These are phyloP conservation scores for Lagorchestes hirsutus DNA, from an alignment of 2,797 vertebrate genomes.

Conservation along the genomic window DNA sequence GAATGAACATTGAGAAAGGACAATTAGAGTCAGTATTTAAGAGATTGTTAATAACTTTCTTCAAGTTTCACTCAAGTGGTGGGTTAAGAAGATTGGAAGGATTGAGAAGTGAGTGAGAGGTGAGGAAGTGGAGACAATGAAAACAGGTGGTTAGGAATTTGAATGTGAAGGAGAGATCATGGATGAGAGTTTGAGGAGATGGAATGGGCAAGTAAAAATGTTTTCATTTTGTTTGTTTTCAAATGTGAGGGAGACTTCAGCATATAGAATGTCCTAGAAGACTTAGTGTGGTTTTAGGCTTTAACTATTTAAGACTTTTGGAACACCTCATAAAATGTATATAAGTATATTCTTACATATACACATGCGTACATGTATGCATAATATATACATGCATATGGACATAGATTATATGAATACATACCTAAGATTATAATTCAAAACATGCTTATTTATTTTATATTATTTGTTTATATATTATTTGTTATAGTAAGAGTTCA, in stretches of 20 bases:
- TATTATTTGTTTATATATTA: no score
- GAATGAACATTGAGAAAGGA: neutral
- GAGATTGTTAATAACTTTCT: neutral
- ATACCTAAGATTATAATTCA: no score
- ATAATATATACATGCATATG: no score
- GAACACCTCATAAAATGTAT: neutral
- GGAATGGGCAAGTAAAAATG: neutral
- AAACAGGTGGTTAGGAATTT: neutral
- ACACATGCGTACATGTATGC: no score
- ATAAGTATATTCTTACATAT: no score
- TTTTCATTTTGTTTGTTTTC: neutral
- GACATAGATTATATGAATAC: no score
- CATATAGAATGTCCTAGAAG: neutral
- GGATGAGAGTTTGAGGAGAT: neutral
- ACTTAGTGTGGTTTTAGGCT: neutral
- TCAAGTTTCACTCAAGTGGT: neutral
- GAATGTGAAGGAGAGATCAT: neutral
- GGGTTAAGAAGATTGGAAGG: neutral
- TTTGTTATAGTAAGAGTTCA: no score
- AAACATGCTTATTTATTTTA: no score
- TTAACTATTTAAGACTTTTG: neutral
- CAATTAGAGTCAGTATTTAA: no score
- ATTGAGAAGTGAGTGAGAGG: neutral
- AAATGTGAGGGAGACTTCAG: neutral
- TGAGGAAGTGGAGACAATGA: neutral